These are phyloP conservation scores for Julus scanicus DNA, from an alignment of 2,888 invertebrate genomes.

Conservation along the genomic window DNA sequence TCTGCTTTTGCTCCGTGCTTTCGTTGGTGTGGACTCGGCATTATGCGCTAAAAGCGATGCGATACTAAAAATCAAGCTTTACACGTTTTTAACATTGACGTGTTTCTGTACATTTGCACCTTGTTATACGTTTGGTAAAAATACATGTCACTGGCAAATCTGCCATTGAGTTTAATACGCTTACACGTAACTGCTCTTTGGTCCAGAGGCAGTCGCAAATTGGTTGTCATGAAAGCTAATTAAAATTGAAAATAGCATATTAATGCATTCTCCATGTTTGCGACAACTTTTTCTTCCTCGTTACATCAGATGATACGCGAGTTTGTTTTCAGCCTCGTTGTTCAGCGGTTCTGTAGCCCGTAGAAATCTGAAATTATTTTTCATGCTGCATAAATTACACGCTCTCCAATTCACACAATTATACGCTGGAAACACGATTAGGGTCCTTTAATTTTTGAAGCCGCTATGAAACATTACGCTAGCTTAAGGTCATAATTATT, in stretches of 20 bases:
- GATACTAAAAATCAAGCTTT: background rate
- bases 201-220: slow-evolving; percentile 8
- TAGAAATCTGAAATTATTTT: slow-evolving; percentile 20
- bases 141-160: background rate
- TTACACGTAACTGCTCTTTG: background rate
- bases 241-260: slow-evolving; percentile 12
- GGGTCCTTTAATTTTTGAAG: slow-evolving; percentile 21
- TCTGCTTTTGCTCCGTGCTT: too few species aligned
- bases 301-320: background rate
- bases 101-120: background rate
- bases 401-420: slow-evolving; percentile 40
- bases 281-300: background rate
- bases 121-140: background rate
- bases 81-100: background rate
- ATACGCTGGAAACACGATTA: background rate
- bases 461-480: slow-evolving; percentile 23
- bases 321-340: background rate
- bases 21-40: too few species aligned
- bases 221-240: slow-evolving; percentile 38
- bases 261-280: slow-evolving; percentile 25
- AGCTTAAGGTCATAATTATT: slow-evolving; percentile 36
- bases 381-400: background rate
- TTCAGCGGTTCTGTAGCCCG: background rate
- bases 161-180: background rate
- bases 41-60: background rate